Evolutionary conservation across 2,113 vertebrate genomes (phyloP).

Genomic region (Pampusana beccarii): DNA sequence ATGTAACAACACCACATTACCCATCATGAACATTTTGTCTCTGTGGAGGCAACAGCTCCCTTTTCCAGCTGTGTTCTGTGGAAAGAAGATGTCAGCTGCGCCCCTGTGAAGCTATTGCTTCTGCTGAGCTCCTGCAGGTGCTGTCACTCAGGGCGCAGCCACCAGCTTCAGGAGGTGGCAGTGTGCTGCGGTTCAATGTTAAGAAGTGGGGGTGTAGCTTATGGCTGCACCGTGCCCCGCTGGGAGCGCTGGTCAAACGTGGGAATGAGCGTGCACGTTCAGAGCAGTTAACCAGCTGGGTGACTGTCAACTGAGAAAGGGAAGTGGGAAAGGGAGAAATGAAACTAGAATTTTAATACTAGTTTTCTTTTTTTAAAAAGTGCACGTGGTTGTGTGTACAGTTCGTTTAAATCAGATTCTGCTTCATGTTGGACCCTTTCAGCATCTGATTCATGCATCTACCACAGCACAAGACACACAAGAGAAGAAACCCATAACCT

Average conservation of each 20-base stretch:
- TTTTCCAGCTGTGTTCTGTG: neutral
- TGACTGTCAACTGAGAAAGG: conserved; percentile 8
- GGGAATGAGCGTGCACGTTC: neutral
- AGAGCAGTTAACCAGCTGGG: conserved; percentile 8
- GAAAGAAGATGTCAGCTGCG: neutral
- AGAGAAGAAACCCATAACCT: fast-evolving
- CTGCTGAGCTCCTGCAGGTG: conserved; percentile 31
- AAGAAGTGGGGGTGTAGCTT: neutral
- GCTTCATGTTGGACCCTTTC: neutral
- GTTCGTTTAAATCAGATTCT: neutral
- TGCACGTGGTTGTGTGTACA: neutral
- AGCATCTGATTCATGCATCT: neutral
- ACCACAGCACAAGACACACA: neutral
- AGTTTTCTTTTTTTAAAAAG: neutral
- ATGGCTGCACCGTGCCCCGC: neutral
- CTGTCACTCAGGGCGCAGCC: neutral
- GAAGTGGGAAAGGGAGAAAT: conserved; percentile 24
- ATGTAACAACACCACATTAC: neutral
- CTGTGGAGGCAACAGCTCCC: neutral
- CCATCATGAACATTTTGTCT: neutral
- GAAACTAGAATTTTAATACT: conserved; percentile 23
- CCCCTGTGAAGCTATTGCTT: neutral
- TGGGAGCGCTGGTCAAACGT: neutral
- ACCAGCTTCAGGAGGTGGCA: conserved; percentile 9
- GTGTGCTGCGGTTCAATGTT: neutral